These are phyloP conservation scores for Dissostichus mawsoni DNA, from an alignment of 2,113 vertebrate species.

Conservation along the genomic window DNA sequence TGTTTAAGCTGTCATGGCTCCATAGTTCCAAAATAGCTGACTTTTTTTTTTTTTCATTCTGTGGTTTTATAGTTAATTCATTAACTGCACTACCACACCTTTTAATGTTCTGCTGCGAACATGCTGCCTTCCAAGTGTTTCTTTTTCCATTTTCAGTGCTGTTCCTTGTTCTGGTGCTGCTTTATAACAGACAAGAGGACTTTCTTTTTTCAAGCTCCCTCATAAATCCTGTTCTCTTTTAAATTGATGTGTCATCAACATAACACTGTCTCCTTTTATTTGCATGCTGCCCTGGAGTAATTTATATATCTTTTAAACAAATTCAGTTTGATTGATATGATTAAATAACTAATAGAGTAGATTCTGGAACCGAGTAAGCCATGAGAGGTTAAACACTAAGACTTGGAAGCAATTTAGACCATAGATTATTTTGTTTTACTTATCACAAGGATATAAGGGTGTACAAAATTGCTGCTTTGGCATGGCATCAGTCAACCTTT, in stretches of 20 bases:
- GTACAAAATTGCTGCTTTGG: slow-evolving; percentile 79
- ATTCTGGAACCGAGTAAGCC: neutral
- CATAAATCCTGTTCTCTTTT: slow-evolving; percentile 30
- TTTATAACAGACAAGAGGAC: slow-evolving; percentile 11
- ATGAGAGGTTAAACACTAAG: slow-evolving; percentile 12
- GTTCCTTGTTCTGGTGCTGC: slow-evolving; percentile 21
- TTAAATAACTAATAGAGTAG: neutral
- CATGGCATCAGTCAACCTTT: slow-evolving; percentile 83
- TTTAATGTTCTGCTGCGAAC: slow-evolving; percentile 85
- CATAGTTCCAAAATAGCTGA: slow-evolving; percentile 89
- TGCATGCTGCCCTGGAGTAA: slow-evolving; percentile 41
- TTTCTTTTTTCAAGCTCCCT: slow-evolving; percentile 22
- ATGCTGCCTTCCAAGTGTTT: slow-evolving; percentile 83
- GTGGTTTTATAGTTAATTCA: slow-evolving; percentile 90
- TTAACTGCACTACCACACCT: slow-evolving; percentile 89
- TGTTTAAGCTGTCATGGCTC: slow-evolving; percentile 96
- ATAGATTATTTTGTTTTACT: slow-evolving; percentile 27
- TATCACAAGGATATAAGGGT: slow-evolving; percentile 29
- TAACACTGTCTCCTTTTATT: slow-evolving; percentile 16
- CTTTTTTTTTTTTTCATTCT: slow-evolving; percentile 83
- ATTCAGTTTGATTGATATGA: slow-evolving; percentile 20
- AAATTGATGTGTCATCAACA: slow-evolving; percentile 21
- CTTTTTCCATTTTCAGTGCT: slow-evolving; percentile 42
- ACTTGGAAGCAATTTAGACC: slow-evolving; percentile 7
- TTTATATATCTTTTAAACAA: slow-evolving; percentile 41